Conservation (phyloP, 2,888 invertebrate species). For the Eupithecia centaureata region DNA sequence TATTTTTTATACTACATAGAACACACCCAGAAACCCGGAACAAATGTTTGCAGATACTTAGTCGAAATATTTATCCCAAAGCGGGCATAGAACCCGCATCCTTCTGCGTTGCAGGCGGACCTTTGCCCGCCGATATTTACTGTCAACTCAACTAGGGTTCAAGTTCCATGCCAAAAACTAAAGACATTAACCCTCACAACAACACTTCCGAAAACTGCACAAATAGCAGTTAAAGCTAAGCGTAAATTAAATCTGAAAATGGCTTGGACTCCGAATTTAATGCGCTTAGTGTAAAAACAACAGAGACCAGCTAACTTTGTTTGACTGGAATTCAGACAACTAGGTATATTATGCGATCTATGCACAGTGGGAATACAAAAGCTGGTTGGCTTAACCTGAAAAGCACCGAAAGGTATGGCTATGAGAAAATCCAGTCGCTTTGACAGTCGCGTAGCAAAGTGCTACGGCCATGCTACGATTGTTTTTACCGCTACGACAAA, state of each 20-base stretch:
- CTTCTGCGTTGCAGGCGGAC: no score
- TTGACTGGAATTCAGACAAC: constrained; percentile 22
- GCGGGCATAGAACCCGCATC: no score
- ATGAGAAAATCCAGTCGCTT: neutral
- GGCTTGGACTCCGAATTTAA: constrained; percentile 32
- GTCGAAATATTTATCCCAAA: no score
- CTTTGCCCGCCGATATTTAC: no score
- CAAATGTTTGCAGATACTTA: no score
- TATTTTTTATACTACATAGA: no score
- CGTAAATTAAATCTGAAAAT: constrained; percentile 38
- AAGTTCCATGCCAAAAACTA: neutral
- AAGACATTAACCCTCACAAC: neutral
- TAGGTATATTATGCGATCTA: constrained; percentile 19
- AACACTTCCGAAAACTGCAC: neutral
- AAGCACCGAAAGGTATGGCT: neutral
- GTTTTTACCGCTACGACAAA: neutral
- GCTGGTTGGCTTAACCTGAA: neutral
- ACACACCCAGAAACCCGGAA: no score
- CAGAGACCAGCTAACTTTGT: constrained; percentile 25
- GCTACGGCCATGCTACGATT: neutral
- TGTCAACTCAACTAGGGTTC: neutral
- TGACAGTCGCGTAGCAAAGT: neutral
- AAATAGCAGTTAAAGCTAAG: constrained; percentile 12
- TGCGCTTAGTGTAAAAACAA: constrained; percentile 30
- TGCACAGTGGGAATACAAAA: constrained; percentile 2